These are phyloP conservation scores for Caenorhabditis zanzibari DNA, from an alignment of 2,888 invertebrate genomes.

Conservation along the genomic window DNA sequence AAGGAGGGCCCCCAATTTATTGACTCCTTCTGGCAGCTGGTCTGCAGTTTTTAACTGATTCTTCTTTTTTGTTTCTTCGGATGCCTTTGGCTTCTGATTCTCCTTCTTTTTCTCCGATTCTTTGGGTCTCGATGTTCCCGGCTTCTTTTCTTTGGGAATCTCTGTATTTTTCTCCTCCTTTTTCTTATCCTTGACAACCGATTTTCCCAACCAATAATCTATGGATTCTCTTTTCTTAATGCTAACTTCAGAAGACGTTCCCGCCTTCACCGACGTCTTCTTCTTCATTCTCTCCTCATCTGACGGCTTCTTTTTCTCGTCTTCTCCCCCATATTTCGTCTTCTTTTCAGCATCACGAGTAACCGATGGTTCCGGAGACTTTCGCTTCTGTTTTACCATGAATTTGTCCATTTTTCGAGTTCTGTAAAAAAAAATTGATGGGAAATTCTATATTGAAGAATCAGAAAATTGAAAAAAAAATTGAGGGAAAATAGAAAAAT, in stretches of 20 bases:
- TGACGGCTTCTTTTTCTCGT: too few relatives aligned
- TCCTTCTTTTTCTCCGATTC: background rate
- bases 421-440: background rate
- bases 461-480: too few relatives aligned
- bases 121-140: constrained; percentile 9
- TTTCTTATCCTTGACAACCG: background rate
- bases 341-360: background rate
- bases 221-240: too few relatives aligned
- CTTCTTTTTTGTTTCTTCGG: constrained; percentile 5
- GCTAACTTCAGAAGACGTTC: too few relatives aligned
- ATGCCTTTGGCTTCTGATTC: too few relatives aligned
- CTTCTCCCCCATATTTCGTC: background rate
- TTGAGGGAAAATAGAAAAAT: background rate
- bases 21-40: background rate
- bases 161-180: too few relatives aligned
- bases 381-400: background rate
- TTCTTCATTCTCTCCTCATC: too few relatives aligned
- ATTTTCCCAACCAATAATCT: background rate
- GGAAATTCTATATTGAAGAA: background rate
- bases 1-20: background rate
- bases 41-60: background rate
- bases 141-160: background rate
- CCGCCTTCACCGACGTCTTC: too few relatives aligned
- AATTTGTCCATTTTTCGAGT: constrained; percentile 18
- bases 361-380: background rate